Evolutionary conservation across 1,140 invertebrate genomes (phyloP).

Genomic region (Dendroctonus valens): DNA sequence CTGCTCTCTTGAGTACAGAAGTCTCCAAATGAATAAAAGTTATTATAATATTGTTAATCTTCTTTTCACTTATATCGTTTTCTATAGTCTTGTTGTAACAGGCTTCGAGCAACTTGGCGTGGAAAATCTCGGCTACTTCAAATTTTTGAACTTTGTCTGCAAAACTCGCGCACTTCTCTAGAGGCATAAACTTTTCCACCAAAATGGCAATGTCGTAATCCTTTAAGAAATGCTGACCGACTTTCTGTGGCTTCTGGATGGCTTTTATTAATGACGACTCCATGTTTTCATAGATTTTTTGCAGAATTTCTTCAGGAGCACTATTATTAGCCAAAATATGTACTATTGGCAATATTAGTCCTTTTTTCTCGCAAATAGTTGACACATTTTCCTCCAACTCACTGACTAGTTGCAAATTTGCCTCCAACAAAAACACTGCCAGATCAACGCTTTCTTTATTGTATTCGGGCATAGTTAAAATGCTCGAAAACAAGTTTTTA

Average conservation of each 20-base stretch:
- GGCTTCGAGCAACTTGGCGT: conserved; percentile 55
- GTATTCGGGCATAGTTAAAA: conserved; percentile 43
- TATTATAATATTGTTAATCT: conserved; percentile 38
- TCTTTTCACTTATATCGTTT: conserved; percentile 24
- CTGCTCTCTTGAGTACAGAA: conserved; percentile 48
- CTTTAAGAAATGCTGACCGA: conserved; percentile 58
- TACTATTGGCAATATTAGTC: conserved; percentile 58
- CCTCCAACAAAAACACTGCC: conserved; percentile 53
- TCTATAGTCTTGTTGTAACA: conserved; percentile 53
- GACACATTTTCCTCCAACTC: conserved; percentile 52
- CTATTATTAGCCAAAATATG: conserved; percentile 51
- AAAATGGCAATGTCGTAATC: conserved; percentile 55
- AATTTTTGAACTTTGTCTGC: conserved; percentile 59
- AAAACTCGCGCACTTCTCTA: conserved; percentile 55
- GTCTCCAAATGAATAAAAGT: conserved; percentile 49
- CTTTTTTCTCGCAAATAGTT: conserved; percentile 53
- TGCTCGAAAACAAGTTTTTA: conserved; percentile 53
- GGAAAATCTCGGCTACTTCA: conserved; percentile 58
- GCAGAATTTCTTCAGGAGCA: conserved; percentile 50
- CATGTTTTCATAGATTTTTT: conserved; percentile 56
- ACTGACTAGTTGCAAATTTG: conserved; percentile 51
- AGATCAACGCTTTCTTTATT: conserved; percentile 55
- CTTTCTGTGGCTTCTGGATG: conserved; percentile 64
- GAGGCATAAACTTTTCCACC: conserved; percentile 57
- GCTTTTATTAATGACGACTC: conserved; percentile 59